Conservation (phyloP, 1,140 invertebrate species). For the Micrasema longulum region DNA sequence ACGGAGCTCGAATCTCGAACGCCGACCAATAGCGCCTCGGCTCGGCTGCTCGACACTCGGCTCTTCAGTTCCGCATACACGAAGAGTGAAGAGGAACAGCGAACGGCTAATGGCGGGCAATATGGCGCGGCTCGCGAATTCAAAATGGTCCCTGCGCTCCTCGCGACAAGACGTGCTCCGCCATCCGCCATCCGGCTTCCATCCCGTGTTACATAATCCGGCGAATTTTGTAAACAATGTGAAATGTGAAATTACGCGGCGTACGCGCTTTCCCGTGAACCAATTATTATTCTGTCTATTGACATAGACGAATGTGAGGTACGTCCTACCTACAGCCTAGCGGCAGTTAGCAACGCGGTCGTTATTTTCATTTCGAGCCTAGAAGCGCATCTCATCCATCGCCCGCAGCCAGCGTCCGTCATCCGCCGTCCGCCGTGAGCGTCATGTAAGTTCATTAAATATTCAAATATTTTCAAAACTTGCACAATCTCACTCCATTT, state of each 20-base stretch:
- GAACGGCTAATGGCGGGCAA: background rate
- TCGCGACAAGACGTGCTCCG: slow-evolving; percentile 32
- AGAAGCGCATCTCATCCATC: background rate
- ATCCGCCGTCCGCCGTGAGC: background rate
- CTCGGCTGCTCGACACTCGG: background rate
- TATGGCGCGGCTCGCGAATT: slow-evolving; percentile 8
- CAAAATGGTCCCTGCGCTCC: slow-evolving; percentile 6
- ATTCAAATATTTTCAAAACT: background rate
- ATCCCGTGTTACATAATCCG: slow-evolving; percentile 36
- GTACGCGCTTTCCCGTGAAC: background rate
- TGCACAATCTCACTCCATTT: background rate
- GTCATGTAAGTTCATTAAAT: slow-evolving; percentile 28
- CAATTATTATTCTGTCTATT: slow-evolving; percentile 5
- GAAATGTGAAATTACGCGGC: background rate
- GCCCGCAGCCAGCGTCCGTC: background rate
- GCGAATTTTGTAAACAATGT: slow-evolving; percentile 14
- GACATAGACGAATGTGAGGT: background rate
- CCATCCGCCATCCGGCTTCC: background rate
- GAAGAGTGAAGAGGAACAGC: background rate
- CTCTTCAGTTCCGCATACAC: slow-evolving; percentile 37
- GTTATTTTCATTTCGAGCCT: slow-evolving; percentile 3
- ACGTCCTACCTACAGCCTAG: background rate
- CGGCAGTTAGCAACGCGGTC: background rate
- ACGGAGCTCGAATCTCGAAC: slow-evolving; percentile 13
- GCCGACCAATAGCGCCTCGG: slow-evolving; percentile 20